Conservation (phyloP, 1,140 invertebrate species). For the Pomacea maculata region DNA sequence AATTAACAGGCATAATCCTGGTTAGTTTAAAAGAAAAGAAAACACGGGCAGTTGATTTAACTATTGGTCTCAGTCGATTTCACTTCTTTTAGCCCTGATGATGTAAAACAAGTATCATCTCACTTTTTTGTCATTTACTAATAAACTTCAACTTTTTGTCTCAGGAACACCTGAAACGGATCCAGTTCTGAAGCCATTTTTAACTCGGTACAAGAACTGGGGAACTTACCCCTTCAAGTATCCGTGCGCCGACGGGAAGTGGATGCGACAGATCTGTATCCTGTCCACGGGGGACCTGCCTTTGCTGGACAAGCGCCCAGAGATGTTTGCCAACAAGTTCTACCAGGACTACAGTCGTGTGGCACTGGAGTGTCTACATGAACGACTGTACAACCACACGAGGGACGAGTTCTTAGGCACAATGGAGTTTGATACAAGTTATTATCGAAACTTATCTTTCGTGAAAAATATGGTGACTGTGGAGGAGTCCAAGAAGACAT, state of each 20-base stretch:
- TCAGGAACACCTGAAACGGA: conserved; percentile 43
- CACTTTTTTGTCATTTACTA: background rate
- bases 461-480: conserved; percentile 25
- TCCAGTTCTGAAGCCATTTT: conserved; percentile 35
- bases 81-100: background rate
- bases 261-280: conserved; percentile 52
- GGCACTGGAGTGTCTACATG: conserved; percentile 56
- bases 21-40: background rate
- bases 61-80: background rate
- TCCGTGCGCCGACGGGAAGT: conserved; percentile 35
- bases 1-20: background rate
- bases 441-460: conserved; percentile 24
- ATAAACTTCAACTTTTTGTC: conserved; percentile 20
- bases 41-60: background rate
- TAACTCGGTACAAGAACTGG: conserved; percentile 54
- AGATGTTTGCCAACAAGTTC: conserved; percentile 63
- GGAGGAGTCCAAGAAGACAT: background rate
- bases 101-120: background rate
- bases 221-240: conserved; percentile 27
- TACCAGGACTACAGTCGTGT: conserved; percentile 45
- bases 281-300: conserved; percentile 55
- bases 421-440: conserved; percentile 26
- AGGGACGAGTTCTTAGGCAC: conserved; percentile 33
- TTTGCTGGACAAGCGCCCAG: conserved; percentile 27
- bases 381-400: conserved; percentile 44